These are phyloP conservation scores for Zonotrichia albicollis DNA, from an alignment of 2,797 vertebrate genomes.

Conservation along the genomic window DNA sequence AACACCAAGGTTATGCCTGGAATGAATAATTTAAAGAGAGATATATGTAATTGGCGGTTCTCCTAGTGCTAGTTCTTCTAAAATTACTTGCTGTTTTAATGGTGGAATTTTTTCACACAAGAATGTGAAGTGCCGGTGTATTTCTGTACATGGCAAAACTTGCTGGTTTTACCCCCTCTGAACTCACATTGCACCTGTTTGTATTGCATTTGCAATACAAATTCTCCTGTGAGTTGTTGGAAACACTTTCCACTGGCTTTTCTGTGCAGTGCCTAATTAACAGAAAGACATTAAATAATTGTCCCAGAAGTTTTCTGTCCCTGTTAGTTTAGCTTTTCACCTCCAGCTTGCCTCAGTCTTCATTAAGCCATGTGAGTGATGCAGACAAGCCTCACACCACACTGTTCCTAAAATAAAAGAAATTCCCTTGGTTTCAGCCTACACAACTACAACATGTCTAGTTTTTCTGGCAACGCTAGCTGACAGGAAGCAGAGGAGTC, in stretches of 20 bases:
- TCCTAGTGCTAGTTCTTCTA: neutral
- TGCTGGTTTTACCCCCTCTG: neutral
- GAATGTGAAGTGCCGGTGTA: neutral
- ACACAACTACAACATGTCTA: neutral
- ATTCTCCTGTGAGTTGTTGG: neutral
- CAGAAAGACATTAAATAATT: neutral
- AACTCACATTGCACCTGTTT: neutral
- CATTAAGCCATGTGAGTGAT: neutral
- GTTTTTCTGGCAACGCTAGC: neutral
- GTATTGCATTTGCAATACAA: neutral
- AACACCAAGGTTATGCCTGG: neutral
- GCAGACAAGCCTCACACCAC: neutral
- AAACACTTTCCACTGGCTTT: neutral
- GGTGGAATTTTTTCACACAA: neutral
- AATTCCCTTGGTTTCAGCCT: neutral
- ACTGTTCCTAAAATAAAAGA: slow-evolving; percentile 7
- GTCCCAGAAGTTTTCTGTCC: neutral
- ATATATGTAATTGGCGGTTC: neutral
- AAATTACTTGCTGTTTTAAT: neutral
- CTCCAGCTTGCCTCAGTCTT: slow-evolving; percentile 3
- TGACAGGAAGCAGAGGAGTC: neutral
- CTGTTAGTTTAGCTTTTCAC: neutral
- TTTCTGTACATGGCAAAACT: neutral
- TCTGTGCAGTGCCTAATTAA: neutral
- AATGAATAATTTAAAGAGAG: neutral